These are phyloP conservation scores for Ceyx melanurus DNA, from an alignment of 2,113 vertebrate species.

Conservation along the genomic window DNA sequence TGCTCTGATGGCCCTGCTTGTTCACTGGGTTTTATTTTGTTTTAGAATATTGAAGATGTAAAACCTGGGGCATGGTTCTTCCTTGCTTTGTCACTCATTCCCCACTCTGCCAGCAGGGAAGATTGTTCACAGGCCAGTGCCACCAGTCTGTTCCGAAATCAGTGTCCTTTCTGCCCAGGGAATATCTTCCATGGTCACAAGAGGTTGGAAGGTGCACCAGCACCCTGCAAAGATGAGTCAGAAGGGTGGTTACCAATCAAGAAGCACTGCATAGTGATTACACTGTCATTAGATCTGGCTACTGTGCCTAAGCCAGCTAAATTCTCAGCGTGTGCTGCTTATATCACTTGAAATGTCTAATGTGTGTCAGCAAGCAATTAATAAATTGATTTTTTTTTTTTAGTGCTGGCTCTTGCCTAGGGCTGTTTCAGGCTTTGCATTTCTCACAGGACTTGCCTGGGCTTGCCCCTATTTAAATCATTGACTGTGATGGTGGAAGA, in stretches of 20 bases:
- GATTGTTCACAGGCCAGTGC: background rate
- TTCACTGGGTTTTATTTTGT: background rate
- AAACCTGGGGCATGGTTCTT: background rate
- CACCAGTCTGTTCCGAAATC: background rate
- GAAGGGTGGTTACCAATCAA: background rate
- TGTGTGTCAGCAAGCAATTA: conserved; percentile 19
- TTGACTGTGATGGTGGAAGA: background rate
- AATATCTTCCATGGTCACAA: background rate
- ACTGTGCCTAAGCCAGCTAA: background rate
- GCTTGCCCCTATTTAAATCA: background rate
- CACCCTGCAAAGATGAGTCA: background rate
- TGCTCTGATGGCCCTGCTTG: background rate
- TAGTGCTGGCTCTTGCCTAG: background rate
- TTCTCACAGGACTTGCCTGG: background rate
- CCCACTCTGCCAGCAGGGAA: background rate
- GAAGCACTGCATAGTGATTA: background rate
- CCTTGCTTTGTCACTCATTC: background rate
- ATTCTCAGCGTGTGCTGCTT: background rate
- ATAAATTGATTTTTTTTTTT: background rate
- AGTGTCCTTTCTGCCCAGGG: background rate
- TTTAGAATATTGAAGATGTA: background rate
- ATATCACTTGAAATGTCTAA: background rate
- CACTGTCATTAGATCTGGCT: background rate
- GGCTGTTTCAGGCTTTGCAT: background rate
- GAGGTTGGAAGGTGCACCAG: background rate